Evolutionary conservation across 2,888 invertebrate genomes (phyloP), one percentile per base, ranked within the genome.

Genomic region (Lutraria lutraria): DNA sequence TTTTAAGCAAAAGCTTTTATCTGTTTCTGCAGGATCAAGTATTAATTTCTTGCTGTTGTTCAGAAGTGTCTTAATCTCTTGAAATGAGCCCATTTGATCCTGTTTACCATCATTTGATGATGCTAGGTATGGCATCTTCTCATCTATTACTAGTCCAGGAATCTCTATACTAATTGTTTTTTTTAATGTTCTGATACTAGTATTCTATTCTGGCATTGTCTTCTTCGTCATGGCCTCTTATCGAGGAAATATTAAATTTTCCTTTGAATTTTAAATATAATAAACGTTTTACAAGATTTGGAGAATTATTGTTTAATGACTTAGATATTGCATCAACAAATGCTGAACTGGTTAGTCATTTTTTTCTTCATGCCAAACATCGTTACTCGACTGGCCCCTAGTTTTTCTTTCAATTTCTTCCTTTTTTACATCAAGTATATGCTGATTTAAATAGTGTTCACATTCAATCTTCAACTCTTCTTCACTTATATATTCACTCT

Each of bases 181-280:
- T 4, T 80, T 80, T 80, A 0, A 43, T 12, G 31, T 43, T 80
- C 21, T 19, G 0, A 25, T 82, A 82, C n/a, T n/a, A n/a, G n/a
- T n/a, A n/a, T 56, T 86, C 86, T 12, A 34, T 68, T 4, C 80
- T 68, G 4, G 86, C 63, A n/a, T 53, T 68, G n/a, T 60, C 29
- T 53, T 81, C 86, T 29, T 81, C 25, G 0, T 34, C 25, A 13
- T 63, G 31, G 0, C 86, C 68, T 29, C 19, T 21, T 4, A 19
- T 43, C 0, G 81, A 81, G 16, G 31, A 86, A 21, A 63, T 81
- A 16, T 31, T n/a, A n/a, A n/a, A n/a, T n/a, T n/a, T 81, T 4
- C 81, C 86, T 29, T 52, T 68, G 25, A 86, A 86, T 52, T 34
- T 52, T 25, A 25, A 52, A 81, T 86, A 86, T 19, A 86, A 25